Evolutionary conservation across 1,140 invertebrate genomes (phyloP), one percentile per base, ranked within the genome.

Genomic region (Pogonus chalceus): DNA sequence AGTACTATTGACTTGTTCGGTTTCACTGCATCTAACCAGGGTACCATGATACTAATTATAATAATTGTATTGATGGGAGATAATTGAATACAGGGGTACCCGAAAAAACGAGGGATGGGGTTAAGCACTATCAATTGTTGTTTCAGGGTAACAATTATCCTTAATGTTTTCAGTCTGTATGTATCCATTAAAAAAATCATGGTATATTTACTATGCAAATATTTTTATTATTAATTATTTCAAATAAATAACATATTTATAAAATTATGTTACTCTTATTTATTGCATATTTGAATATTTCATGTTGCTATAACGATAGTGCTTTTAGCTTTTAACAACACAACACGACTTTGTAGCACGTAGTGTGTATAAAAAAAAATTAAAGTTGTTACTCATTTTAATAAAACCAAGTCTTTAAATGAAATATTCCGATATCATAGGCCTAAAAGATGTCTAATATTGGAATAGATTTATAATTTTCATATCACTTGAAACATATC

Each of bases 241-340:
- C n/a, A n/a, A n/a, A n/a, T n/a, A n/a, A n/a, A 31, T 31, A 31
- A 31, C 14, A 31, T 31, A 31, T 31, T 31, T 31, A 14, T 31
- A 31, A 14, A 31, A 31, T 31, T 31, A 31, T 31, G 26, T 31
- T 31, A 31, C 4, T 4, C 14, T 31, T 4, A 31, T 31, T 31
- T 14, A 31, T 14, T 31, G 26, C 26, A 14, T 31, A 31, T 31
- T 31, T 12, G 7, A 43, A 16, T 12, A 43, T 16, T 43, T 43
- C 37, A 43, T 43, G 37, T 43, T 43, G 37, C 37, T 43, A 43
- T 43, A n/a, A 43, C 18, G 37, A 43, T 43, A 43, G 37, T 18
- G 37, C 37, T 43, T 43, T 43, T 43, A 43, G 37, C 37, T 43
- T 43, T 10, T 12, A 43, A 31, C 26, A 31, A 43, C 37, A 43